phyloP scores from a whole-genome alignment of 1,140 invertebrate species.

The Hypsibius dujardini region DNA sequence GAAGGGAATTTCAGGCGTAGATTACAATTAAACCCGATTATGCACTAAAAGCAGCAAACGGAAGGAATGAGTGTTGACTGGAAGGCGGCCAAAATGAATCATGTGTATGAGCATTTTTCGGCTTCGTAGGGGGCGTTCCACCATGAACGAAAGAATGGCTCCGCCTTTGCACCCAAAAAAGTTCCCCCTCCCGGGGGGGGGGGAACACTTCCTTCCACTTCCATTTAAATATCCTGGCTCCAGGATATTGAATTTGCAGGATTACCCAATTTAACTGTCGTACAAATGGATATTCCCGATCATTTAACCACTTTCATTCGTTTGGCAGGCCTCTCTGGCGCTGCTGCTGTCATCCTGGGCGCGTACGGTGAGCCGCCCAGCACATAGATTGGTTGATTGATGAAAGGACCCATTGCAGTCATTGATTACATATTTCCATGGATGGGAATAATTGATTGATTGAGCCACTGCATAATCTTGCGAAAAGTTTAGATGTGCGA shows the following conservation, averaged over 20 bases:
- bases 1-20: too few relatives aligned
- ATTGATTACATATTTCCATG: too few relatives aligned
- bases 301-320: neutral
- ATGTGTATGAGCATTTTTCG: too few relatives aligned
- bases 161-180: neutral
- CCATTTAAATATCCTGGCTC: neutral
- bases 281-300: neutral
- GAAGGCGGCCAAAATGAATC: too few relatives aligned
- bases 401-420: too few relatives aligned
- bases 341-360: constrained; percentile 12
- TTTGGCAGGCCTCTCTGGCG: constrained; percentile 5
- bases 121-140: neutral
- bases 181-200: neutral
- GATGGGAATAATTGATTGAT: too few relatives aligned
- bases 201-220: neutral
- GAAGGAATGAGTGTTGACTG: too few relatives aligned
- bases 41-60: too few relatives aligned
- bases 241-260: neutral
- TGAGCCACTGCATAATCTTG: too few relatives aligned
- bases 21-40: too few relatives aligned
- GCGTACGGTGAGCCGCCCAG: neutral
- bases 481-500: too few relatives aligned
- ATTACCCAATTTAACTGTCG: neutral
- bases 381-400: too few relatives aligned
- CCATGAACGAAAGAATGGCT: neutral